These are phyloP conservation scores for Hypolimnas misippus DNA, from an alignment of 2,888 invertebrate genomes.

Conservation along the genomic window DNA sequence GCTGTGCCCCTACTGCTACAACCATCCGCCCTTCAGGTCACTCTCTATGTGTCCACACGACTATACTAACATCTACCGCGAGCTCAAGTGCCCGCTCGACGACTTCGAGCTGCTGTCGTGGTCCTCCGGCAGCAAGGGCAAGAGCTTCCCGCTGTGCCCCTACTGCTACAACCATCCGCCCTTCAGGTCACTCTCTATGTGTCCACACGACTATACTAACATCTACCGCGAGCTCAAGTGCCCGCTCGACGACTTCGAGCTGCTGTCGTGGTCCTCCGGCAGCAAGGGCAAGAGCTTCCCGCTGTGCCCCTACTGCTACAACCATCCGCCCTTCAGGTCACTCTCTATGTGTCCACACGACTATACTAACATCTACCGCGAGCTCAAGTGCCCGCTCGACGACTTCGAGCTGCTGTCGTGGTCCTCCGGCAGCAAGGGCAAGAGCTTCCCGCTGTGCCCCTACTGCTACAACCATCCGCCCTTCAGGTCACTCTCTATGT, in stretches of 20 bases:
- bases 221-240: slow-evolving; percentile 98
- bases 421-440: slow-evolving; percentile 97
- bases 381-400: slow-evolving; percentile 98
- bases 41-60: too few relatives aligned
- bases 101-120: slow-evolving; percentile 98
- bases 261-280: slow-evolving; percentile 97
- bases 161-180: slow-evolving; percentile 99
- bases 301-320: slow-evolving; percentile 99
- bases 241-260: slow-evolving; percentile 98
- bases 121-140: slow-evolving; percentile 97
- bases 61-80: slow-evolving; percentile 96
- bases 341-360: too few relatives aligned
- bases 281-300: slow-evolving; percentile 97
- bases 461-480: slow-evolving; percentile 99
- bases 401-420: slow-evolving; percentile 98
- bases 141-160: slow-evolving; percentile 97
- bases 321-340: slow-evolving; percentile 98
- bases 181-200: too few relatives aligned
- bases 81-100: slow-evolving; percentile 98
- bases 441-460: slow-evolving; percentile 97
- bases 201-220: too few relatives aligned
- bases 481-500: too few relatives aligned
- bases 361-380: slow-evolving; percentile 96
- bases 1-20: slow-evolving; percentile 99
- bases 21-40: slow-evolving; percentile 98